Conservation (phyloP, 2,797 vertebrate species). For the Ibycter americanus region DNA sequence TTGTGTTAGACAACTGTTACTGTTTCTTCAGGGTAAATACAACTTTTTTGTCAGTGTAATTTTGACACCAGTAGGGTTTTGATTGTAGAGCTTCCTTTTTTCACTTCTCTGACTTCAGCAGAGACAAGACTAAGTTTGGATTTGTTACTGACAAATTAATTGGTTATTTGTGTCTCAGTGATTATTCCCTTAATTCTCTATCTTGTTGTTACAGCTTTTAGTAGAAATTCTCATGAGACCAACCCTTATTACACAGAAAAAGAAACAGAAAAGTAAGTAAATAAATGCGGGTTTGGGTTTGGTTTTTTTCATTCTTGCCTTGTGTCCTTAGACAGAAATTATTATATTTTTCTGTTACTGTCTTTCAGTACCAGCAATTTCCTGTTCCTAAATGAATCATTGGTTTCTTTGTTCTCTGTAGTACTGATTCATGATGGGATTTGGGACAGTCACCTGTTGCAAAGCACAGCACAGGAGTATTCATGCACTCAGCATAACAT, state of each 20-base stretch:
- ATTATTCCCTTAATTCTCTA: not conserved
- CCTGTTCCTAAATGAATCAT: not conserved
- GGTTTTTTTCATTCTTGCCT: not conserved
- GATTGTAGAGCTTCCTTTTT: not conserved
- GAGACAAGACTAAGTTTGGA: not conserved
- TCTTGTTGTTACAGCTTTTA: slow-evolving; percentile 83
- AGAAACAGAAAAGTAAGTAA: slow-evolving; percentile 92
- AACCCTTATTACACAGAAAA: slow-evolving; percentile 93
- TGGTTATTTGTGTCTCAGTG: not conserved
- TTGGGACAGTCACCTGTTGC: not conserved
- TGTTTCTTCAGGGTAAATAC: not conserved
- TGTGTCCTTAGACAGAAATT: not conserved
- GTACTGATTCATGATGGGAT: not conserved
- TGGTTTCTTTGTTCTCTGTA: not conserved
- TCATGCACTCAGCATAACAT: not conserved
- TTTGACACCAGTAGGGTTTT: not conserved
- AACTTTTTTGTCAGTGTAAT: not conserved
- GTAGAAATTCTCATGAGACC: slow-evolving; percentile 98
- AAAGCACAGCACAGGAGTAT: not conserved
- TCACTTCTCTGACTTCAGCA: not conserved
- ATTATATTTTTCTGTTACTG: not conserved
- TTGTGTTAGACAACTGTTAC: not conserved
- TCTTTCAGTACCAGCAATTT: not conserved
- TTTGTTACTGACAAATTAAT: not conserved
- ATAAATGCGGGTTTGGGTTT: not conserved